phyloP scores from a whole-genome alignment of 2,113 vertebrate species.

The Pteronura brasiliensis region DNA sequence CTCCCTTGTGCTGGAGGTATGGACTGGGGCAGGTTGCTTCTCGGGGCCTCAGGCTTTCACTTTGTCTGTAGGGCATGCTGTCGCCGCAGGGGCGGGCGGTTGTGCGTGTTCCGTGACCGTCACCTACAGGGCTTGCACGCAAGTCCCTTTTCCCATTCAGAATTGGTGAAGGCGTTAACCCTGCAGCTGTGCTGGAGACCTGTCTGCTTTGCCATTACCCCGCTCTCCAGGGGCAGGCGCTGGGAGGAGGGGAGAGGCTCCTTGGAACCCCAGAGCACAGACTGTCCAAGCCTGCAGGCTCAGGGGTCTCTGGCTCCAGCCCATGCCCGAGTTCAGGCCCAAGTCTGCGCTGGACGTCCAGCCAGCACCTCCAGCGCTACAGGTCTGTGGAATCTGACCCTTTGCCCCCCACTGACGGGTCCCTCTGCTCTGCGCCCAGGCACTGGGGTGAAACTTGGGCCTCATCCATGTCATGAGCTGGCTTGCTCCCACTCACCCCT shows the following conservation, averaged over 20 bases:
- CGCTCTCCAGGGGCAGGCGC: not conserved
- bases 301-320: not conserved
- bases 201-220: not conserved
- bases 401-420: not conserved
- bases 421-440: not conserved
- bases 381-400: not conserved
- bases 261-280: not conserved
- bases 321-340: not conserved
- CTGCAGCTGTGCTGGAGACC: not conserved
- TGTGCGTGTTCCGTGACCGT: not conserved
- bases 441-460: too few relatives aligned
- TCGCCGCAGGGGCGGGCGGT: too few relatives aligned
- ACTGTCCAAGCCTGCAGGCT: not conserved
- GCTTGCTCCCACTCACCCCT: not conserved
- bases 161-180: not conserved
- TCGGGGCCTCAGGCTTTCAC: not conserved
- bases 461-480: not conserved
- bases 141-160: not conserved
- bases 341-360: too few relatives aligned
- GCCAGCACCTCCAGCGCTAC: not conserved
- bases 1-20: not conserved
- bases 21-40: not conserved
- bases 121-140: not conserved
- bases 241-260: too few relatives aligned
- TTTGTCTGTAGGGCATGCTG: not conserved